These are phyloP conservation scores for Tineola bisselliella DNA, from an alignment of 2,888 invertebrate species.

Conservation along the genomic window DNA sequence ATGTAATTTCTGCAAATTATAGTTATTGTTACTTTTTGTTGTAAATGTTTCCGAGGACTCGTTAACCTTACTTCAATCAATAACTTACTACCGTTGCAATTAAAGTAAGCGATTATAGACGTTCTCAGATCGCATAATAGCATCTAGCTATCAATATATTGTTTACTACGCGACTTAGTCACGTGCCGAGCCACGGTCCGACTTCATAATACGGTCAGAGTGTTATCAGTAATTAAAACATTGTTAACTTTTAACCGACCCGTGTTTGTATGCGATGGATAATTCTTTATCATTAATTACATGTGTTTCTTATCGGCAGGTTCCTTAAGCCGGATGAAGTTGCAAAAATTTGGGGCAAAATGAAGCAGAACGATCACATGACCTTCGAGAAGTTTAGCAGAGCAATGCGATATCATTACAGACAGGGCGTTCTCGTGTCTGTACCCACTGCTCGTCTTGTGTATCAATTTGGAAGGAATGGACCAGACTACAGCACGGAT, in stretches of 20 bases:
- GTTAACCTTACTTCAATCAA: slow-evolving; percentile 1
- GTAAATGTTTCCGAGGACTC: not conserved
- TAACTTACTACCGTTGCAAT: slow-evolving; percentile 6
- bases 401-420: slow-evolving; percentile 89
- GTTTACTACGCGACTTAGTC: not conserved
- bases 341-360: slow-evolving; percentile 85
- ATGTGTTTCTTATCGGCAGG: slow-evolving; percentile 43
- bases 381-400: slow-evolving; percentile 92
- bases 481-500: slow-evolving; percentile 78
- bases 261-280: not conserved
- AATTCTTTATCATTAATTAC: slow-evolving; percentile 2
- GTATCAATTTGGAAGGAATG: slow-evolving; percentile 84
- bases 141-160: not conserved
- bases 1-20: not conserved
- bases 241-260: not conserved
- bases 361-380: slow-evolving; percentile 89
- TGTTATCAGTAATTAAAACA: slow-evolving; percentile 6
- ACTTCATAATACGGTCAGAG: not conserved
- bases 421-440: slow-evolving; percentile 77
- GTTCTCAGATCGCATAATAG: slow-evolving; percentile 3
- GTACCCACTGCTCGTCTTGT: slow-evolving; percentile 80
- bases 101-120: slow-evolving; percentile 5
- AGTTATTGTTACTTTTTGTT: not conserved
- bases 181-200: not conserved
- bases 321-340: slow-evolving; percentile 89